Conservation (phyloP, 2,888 invertebrate genomes). For the Cosmorhoe ocellata region DNA sequence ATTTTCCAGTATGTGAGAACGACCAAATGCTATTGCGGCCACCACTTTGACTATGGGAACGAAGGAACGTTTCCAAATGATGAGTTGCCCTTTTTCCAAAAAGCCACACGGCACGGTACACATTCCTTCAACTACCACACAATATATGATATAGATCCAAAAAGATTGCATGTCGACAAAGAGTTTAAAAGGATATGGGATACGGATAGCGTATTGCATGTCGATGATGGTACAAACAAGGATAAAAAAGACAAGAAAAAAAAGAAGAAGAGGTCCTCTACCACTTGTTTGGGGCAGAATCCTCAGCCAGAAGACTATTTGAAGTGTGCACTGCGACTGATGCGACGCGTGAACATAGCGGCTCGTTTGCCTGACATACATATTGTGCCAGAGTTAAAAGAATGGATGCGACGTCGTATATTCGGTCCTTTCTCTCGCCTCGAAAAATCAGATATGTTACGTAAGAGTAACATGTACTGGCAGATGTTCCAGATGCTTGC, state of each 20-base stretch:
- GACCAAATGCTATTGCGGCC: slow-evolving; percentile 66
- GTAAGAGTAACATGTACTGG: slow-evolving; percentile 56
- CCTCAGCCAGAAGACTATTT: slow-evolving; percentile 64
- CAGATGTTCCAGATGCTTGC: slow-evolving; percentile 48
- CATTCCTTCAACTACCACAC: slow-evolving; percentile 60
- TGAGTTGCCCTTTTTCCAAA: slow-evolving; percentile 62
- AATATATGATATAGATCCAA: slow-evolving; percentile 62
- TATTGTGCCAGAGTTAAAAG: slow-evolving; percentile 63
- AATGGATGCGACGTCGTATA: slow-evolving; percentile 71
- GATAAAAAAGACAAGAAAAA: slow-evolving; percentile 52
- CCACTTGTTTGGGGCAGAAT: slow-evolving; percentile 54
- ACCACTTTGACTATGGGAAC: slow-evolving; percentile 62
- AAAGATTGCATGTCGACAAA: slow-evolving; percentile 54
- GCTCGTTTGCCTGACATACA: slow-evolving; percentile 68
- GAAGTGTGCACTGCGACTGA: slow-evolving; percentile 57
- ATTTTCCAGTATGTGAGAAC: slow-evolving; percentile 54
- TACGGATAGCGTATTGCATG: slow-evolving; percentile 61
- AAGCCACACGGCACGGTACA: slow-evolving; percentile 50
- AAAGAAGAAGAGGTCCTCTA: slow-evolving; percentile 46
- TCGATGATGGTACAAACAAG: slow-evolving; percentile 42
- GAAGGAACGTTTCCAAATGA: slow-evolving; percentile 58
- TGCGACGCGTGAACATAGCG: slow-evolving; percentile 59
- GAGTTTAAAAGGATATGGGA: slow-evolving; percentile 67
- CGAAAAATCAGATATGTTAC: slow-evolving; percentile 45
- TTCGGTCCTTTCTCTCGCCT: slow-evolving; percentile 49